Base-by-base conservation (phyloP, 2,888 invertebrate species). In the Catocala sponsa region DNA sequence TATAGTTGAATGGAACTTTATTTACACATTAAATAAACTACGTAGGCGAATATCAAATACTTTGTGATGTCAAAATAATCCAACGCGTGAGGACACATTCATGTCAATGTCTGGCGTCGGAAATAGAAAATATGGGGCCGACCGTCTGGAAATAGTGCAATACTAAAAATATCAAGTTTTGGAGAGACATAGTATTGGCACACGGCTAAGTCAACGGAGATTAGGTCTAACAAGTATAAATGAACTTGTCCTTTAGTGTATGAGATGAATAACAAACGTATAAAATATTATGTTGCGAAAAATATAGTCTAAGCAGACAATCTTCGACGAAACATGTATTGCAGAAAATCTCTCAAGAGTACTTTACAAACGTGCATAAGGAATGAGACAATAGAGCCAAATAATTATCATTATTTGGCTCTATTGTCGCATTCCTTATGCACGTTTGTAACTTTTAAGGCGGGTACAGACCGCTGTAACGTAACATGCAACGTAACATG, bases 101-200 rank as follows among this genome's bases (percentile, higher is more conserved):
- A 69, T 76, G 74, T 76, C 75, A 76, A 74, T 76, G 75, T 76
- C 75, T 74, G 46, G 59, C 33, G 60, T 65, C 75, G 75, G 75
- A 76, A 76, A 76, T 76, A 76, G 75, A 71, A 56, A 74, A 67
- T 68, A 63, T 65, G 59, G 56, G 9, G 48, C 53, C 51, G 65
- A 12, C 46, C 57, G 60, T 60, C 55, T 72, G 57, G 63, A 72
- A 72, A 76, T 66, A 71, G 55, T 48, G 63, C 61, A 64, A 54
- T 63, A 65, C 71, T 73, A 71, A 63, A 71, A 65, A 65, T 68
- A 66, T 58, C 47, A 48, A 51, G 48, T 58, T 65, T 70, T 42
- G 10, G 9, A 47, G 51, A 25, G 48, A n/a, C 33, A 52, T 59
- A 58, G 55, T 69, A 65, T 72, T 62, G 65, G 52, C 51, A 59